Conservation (phyloP, 2,888 invertebrate genomes). For the Hypercompe scribonia region DNA sequence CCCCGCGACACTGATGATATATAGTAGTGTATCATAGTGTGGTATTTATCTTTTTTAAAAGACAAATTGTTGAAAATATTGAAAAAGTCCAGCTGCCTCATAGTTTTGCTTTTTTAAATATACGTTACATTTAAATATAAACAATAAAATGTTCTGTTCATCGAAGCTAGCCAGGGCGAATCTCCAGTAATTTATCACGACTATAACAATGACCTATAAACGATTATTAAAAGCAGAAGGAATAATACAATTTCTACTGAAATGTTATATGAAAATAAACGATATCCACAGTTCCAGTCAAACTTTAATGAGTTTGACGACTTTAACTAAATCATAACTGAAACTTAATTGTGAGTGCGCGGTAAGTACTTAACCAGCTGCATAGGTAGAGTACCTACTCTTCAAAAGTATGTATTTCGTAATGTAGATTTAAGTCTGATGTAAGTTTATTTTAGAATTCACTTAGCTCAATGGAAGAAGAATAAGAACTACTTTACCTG, state of each 20-base stretch:
- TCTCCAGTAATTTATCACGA: no score
- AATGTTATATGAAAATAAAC: slow-evolving; percentile 37
- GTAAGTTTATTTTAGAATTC: neutral
- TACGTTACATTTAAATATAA: neutral
- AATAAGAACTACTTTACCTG: neutral
- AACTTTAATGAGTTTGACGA: slow-evolving; percentile 52
- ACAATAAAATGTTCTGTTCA: neutral
- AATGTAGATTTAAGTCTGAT: neutral
- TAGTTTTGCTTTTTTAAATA: neutral
- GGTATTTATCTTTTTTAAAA: no score
- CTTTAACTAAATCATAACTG: slow-evolving; percentile 50
- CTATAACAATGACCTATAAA: neutral
- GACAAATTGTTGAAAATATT: neutral
- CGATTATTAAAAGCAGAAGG: neutral
- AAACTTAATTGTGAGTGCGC: slow-evolving; percentile 40
- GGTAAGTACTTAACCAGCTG: slow-evolving; percentile 36
- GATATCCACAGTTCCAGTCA: slow-evolving; percentile 32
- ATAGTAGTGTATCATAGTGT: no score
- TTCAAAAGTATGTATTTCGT: slow-evolving; percentile 30
- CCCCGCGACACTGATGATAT: no score
- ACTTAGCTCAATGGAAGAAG: neutral
- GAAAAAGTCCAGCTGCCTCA: neutral
- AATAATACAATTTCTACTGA: neutral
- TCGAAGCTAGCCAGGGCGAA: neutral
- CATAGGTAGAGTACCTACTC: slow-evolving; percentile 33